Evolutionary conservation across 2,113 vertebrate species (phyloP).

Genomic region (Oryzias javanicus): DNA sequence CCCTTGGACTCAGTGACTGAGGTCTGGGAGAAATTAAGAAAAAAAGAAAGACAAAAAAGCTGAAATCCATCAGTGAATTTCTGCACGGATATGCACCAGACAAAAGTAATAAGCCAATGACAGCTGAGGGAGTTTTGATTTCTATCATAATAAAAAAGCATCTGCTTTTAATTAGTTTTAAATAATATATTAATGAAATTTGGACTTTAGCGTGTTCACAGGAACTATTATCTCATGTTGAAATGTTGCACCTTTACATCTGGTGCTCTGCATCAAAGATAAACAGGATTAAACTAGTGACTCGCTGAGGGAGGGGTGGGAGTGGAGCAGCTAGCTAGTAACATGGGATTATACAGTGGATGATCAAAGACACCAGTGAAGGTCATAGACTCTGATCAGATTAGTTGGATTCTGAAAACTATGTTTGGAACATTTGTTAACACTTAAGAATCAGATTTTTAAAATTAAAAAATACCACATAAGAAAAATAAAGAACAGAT

Average conservation of each 20-base stretch:
- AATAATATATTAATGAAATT: too few species aligned
- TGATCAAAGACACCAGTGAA: too few species aligned
- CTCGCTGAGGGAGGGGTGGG: constrained; percentile 18
- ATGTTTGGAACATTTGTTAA: too few species aligned
- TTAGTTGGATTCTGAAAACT: neutral
- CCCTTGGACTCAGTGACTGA: constrained; percentile 37
- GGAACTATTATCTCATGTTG: neutral
- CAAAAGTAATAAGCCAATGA: too few species aligned
- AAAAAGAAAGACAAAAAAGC: constrained; percentile 35
- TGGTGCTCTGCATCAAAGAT: constrained; percentile 12
- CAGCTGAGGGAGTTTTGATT: too few species aligned
- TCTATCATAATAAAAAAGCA: too few species aligned
- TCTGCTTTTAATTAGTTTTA: too few species aligned
- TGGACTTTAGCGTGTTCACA: constrained; percentile 7
- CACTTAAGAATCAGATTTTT: neutral
- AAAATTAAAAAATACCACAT: too few species aligned
- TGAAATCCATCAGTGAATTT: constrained; percentile 38
- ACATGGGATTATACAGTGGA: too few species aligned
- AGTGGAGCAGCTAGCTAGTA: neutral
- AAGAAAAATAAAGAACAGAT: too few species aligned
- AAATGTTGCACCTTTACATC: constrained; percentile 7
- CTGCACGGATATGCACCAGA: too few species aligned
- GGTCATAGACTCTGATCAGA: neutral
- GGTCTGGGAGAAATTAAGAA: constrained; percentile 11
- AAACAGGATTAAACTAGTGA: constrained; percentile 18